A percentile compares a stretch with the other conserved stretches of the same genome.
Evolutionary conservation across 2,113 vertebrate genomes (phyloP).

Genomic region (Dipodomys ordii): DNA sequence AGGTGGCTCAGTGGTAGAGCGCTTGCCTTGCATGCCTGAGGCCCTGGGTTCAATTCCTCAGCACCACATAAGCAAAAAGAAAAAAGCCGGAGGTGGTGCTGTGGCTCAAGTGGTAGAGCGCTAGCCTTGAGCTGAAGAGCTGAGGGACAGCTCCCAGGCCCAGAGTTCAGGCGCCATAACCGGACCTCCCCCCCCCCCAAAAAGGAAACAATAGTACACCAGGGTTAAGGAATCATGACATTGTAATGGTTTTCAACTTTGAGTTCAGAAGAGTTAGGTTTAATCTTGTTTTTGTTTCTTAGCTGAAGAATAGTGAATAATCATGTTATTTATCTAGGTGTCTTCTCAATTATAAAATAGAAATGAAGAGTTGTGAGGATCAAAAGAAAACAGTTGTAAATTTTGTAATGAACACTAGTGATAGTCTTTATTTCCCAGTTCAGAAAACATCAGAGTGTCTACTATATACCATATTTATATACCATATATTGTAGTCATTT

Average conservation of each 20-base stretch:
- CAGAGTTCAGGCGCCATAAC: too few relatives aligned
- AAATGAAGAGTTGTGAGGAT: background rate
- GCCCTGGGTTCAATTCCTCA: too few relatives aligned
- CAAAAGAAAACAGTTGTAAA: background rate
- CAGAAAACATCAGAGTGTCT: background rate
- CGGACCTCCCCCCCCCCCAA: too few relatives aligned
- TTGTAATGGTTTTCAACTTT: background rate
- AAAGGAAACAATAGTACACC: background rate
- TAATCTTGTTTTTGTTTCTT: conserved; percentile 17
- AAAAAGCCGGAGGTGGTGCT: too few relatives aligned
- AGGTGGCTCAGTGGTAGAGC: too few relatives aligned
- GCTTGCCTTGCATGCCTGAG: too few relatives aligned
- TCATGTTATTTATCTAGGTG: background rate
- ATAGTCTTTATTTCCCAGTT: background rate
- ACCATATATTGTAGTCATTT: background rate
- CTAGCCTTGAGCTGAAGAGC: too few relatives aligned
- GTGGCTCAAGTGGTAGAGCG: too few relatives aligned
- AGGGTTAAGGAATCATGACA: background rate
- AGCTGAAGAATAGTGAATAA: background rate
- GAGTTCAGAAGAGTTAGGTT: background rate
- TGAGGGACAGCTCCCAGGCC: too few relatives aligned
- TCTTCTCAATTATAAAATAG: background rate
- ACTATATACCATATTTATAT: background rate
- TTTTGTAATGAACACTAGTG: background rate
- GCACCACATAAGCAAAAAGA: too few relatives aligned